Evolutionary conservation across 2,113 vertebrate species (phyloP).

Genomic region (Brienomyrus brachyistius): DNA sequence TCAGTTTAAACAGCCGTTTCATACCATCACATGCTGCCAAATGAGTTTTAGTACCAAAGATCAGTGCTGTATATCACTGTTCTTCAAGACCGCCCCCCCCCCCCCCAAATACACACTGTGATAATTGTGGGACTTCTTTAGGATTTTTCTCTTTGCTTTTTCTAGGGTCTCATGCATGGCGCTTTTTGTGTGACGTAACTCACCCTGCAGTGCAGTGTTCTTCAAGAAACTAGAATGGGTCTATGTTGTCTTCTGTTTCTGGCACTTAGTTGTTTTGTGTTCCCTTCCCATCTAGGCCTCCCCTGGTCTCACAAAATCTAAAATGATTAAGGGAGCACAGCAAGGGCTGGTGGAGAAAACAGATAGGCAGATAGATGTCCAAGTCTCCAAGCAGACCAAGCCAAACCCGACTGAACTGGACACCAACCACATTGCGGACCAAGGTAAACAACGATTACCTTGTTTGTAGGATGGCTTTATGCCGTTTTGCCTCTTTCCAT

Average conservation of each 20-base stretch:
- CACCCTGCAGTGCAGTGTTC: background rate
- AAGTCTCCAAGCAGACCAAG: background rate
- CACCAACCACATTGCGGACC: slow-evolving; percentile 39
- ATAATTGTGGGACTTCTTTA: background rate
- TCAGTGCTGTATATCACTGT: background rate
- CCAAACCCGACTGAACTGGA: background rate
- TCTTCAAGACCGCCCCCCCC: background rate
- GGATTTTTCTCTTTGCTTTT: background rate
- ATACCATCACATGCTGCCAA: background rate
- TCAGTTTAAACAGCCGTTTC: background rate
- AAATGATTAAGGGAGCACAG: background rate
- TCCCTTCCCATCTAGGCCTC: background rate
- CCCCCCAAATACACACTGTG: background rate
- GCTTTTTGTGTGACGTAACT: background rate
- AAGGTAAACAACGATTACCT: slow-evolving; percentile 34
- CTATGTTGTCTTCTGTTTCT: background rate
- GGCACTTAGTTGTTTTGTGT: background rate
- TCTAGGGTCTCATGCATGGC: background rate
- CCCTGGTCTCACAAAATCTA: background rate
- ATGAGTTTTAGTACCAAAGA: background rate
- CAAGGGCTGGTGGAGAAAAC: background rate
- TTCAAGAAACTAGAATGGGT: background rate
- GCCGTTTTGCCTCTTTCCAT: background rate
- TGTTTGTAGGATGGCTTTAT: background rate
- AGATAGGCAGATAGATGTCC: slow-evolving; percentile 8